Base-by-base conservation (phyloP, 2,888 invertebrate genomes). In the Hirtodrosophila trivittata region DNA sequence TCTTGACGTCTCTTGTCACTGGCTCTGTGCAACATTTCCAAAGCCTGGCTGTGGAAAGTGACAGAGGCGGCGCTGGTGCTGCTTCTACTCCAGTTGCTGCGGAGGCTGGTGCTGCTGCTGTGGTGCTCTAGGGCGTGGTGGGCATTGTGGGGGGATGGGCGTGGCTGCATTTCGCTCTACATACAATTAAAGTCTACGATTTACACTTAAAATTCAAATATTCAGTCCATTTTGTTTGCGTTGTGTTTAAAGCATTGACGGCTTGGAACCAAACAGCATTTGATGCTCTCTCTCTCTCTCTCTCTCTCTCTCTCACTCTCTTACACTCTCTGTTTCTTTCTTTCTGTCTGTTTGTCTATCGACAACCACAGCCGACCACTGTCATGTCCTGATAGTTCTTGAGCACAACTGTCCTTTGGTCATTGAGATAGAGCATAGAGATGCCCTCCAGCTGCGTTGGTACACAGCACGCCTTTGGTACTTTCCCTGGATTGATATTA, bases 341-440 rank as follows among this genome's bases (percentile, higher is more conserved):
- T 39, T 45, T 41, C 43, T 65, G 6, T 35, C 38, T 38, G 9
- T 26, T 28, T n/a, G 10, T 55, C 75, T 93, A 98, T 93, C 98
- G 96, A 93, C 99, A 99, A 59, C 99, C 99, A 91, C 99, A 99
- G 58, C 97, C 97, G 85, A 96, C 95, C 72, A 99, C 99, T 86
- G 97, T 95, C 99, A 99, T 99, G 91, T 99, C 98, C 92, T 97
- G 96, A 92, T 99, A 99, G 92, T 97, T 98, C 92, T 99, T 99
- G 88, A 99, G 94, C 90, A 98, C 97, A 88, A 98, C 97, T 92
- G 97, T 97, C 90, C 96, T 95, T 91, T 95, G 94, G 91, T 97
- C 96, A 92, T 99, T 98, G 90, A 97, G 93, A 92, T 98, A 99
- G 77, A 99, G 94, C 95, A 99, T 97, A 66, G 98, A 97, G 87